Evolutionary conservation across 2,113 vertebrate genomes (phyloP), one percentile per base, ranked within the genome.

Genomic region (Oenanthe oenanthe): DNA sequence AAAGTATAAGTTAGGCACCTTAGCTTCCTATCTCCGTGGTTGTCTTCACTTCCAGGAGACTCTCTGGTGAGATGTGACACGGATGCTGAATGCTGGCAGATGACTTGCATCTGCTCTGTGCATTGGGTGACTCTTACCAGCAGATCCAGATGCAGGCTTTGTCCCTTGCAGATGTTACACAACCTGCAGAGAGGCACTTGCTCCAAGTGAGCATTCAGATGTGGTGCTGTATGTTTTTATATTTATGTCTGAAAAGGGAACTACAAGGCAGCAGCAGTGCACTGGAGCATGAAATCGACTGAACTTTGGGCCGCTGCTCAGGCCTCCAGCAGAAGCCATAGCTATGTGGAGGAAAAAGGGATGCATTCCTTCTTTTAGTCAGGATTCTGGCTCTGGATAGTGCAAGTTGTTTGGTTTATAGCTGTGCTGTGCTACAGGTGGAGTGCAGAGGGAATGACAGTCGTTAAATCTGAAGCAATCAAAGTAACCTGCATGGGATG

Each of bases 91-190:
- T 45, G 50, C 11, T 13, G 61, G 61, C 58, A 47, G 51, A 21
- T 62, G 28, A 51, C 53, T 57, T 7, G 12, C 8, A 36, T 81
- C 82, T 72, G 77, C 17, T 81, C 24, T 71, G 43, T 68, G 68
- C 17, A 10, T 31, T 0, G 25, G 16, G n/a, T 81, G 78, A 10
- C 72, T 76, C 71, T 80, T 58, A 43, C 4, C 0, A 0, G 34
- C 81, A 70, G 42, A 62, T 73, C 65, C 68, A 0, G 7, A 42
- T 76, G 56, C 62, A 50, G 71, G 67, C 32, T 21, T 60, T 1
- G 22, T 92, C 38, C 43, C 79, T 88, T 88, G 79, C 90, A 90
- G 92, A 68, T 93, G 82, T 95, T 94, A 77, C 73, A 94, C 85
- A 96, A 83, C 79, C 78, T 88, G 75, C 65, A 74, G 5, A 24